These are phyloP conservation scores for Trichechus manatus DNA, from an alignment of 2,113 vertebrate genomes.

Conservation along the genomic window DNA sequence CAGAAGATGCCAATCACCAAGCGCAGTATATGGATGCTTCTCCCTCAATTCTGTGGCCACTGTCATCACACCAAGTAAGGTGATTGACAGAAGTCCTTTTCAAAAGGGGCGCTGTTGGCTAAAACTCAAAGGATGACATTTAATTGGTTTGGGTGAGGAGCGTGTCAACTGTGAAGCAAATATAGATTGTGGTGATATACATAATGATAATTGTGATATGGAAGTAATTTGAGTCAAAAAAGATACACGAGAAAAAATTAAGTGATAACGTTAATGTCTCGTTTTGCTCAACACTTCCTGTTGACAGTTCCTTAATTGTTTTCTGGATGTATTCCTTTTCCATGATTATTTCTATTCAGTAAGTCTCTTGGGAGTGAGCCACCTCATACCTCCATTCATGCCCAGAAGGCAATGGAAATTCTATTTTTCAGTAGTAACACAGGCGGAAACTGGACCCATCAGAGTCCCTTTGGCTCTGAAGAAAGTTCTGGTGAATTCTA, in stretches of 20 bases:
- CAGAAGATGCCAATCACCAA: neutral
- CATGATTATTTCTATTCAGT: neutral
- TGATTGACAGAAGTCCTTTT: neutral
- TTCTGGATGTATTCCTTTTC: neutral
- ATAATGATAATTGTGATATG: neutral
- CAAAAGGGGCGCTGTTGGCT: neutral
- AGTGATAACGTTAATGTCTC: neutral
- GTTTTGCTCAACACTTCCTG: neutral
- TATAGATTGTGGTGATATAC: neutral
- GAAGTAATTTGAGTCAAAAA: conserved; percentile 27
- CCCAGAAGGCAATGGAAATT: neutral
- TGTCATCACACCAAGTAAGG: neutral
- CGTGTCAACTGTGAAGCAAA: neutral
- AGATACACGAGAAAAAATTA: neutral
- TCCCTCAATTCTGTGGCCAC: neutral
- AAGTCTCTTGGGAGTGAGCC: neutral
- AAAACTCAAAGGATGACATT: neutral
- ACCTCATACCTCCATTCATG: neutral
- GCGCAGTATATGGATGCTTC: accelerated
- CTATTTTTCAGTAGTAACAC: neutral
- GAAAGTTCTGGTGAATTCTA: accelerated
- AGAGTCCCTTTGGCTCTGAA: neutral
- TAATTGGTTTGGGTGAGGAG: neutral
- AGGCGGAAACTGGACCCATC: neutral
- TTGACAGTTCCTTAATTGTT: conserved; percentile 11